Evolutionary conservation across 2,888 invertebrate species (phyloP).

Genomic region (Drosophila limbata): DNA sequence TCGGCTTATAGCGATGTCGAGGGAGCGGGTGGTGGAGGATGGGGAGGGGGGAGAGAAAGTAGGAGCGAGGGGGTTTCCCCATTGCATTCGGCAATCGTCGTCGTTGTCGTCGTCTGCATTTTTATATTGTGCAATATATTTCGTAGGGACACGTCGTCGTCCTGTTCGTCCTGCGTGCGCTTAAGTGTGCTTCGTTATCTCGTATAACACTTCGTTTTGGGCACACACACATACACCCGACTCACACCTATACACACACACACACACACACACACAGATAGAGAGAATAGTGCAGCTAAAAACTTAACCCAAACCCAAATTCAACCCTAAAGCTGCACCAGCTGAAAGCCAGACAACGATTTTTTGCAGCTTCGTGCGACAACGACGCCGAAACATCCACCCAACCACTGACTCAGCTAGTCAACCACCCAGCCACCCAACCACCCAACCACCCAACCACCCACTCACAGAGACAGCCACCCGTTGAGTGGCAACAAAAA

Average conservation of each 20-base stretch:
- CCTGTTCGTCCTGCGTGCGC: constrained; percentile 50
- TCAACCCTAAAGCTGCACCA: constrained; percentile 57
- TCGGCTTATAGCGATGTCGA: constrained; percentile 61
- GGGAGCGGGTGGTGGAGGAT: neutral
- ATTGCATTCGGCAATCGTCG: constrained; percentile 73
- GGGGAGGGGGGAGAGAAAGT: neutral
- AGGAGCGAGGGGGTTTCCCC: neutral
- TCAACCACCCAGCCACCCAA: constrained; percentile 1
- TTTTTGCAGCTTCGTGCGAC: constrained; percentile 77
- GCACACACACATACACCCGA: constrained; percentile 52
- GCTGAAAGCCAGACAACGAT: constrained; percentile 76
- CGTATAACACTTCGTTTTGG: constrained; percentile 78
- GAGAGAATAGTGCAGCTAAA: constrained; percentile 61
- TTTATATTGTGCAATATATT: constrained; percentile 79
- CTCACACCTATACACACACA: constrained; percentile 23
- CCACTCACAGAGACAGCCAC: constrained; percentile 6
- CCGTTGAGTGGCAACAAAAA: constrained; percentile 73
- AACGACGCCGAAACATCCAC: constrained; percentile 60
- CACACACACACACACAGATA: constrained; percentile 11
- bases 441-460: constrained; percentile 5
- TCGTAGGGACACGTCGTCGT: constrained; percentile 70
- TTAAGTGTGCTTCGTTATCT: constrained; percentile 83
- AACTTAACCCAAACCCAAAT: constrained; percentile 64
- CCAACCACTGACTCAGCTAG: constrained; percentile 3
- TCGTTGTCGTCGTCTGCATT: constrained; percentile 65